Evolutionary conservation across 1,140 invertebrate genomes (phyloP), one percentile per base, ranked within the genome.

Genomic region (Globodera ellingtonae): DNA sequence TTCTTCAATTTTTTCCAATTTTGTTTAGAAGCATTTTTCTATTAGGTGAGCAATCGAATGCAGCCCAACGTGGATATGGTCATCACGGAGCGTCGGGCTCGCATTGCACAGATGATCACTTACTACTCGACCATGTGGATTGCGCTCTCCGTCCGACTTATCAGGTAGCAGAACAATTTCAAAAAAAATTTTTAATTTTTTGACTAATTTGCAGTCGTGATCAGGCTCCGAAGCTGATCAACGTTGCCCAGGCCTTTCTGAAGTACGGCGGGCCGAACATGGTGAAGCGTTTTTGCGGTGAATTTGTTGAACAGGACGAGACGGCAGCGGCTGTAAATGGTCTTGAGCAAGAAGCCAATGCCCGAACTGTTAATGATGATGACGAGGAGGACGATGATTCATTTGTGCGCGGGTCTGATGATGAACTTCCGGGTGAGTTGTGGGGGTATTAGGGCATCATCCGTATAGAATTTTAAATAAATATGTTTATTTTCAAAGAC

Each of bases 61-160:
- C n/a, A 72, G 9, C 50, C 81, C 21, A 75, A 52, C 15, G 35
- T 82, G 70, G 81, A 84, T 48, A 72, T 82, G 81, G 78, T 76
- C 10, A 82, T 82, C 50, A 82, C 65, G 73, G 62, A 72, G 10
- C 56, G 73, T 66, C 35, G 80, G 44, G 80, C 75, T 44, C 62
- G 47, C 21, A 59, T 82, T 21, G 44, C 72, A 21, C 72, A 82
- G 52, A 66, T 71, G 50, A 82, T 82, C 69, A 71, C 67, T 69
- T 82, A 81, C 70, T 81, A 82, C 59, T 72, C 79, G 56, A 69
- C 72, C 65, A 56, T 80, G 50, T 80, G 79, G 79, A 80, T 80
- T 77, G 79, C 79, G 15, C 71, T 80, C 21, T 80, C 79, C 66
- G 79, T 80, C 65, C 79, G 79, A 46, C 72, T 80, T 9, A n/a